Base-by-base conservation (phyloP, 2,888 invertebrate genomes). In the Hydropsyche betteni region DNA sequence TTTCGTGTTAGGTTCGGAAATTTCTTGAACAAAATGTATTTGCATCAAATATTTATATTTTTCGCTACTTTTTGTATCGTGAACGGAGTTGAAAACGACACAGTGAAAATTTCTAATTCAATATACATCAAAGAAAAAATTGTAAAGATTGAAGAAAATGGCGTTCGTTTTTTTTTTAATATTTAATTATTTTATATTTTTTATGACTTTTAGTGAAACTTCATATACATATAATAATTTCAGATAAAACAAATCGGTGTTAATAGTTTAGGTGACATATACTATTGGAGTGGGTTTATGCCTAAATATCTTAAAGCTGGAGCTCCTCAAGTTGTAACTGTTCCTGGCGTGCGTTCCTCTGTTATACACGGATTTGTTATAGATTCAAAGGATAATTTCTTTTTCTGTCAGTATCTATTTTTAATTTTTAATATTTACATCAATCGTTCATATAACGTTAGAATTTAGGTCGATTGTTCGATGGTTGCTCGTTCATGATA, bases 51-150 rank as follows among this genome's bases (percentile, higher is more conserved):
- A 44, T 44, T 44, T 10, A 44, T 44, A 44, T 44, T 44, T 8
- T 44, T 44, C 3, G 6, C 10, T 8, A 8, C 6, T 44, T 44
- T 44, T 44, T 10, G 10, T 8, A 8, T 44, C 10, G 44, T 44
- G 10, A 8, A 44, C 10, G 6, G 44, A 8, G 44, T 10, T 44
- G 44, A 44, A 44, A 16, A 16, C 8, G 58, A 58, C n/a, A 24
- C 24, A 8, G 58, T 58, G 5, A 3, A 68, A 68, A 68, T 68
- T 10, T 33, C 34, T n/a, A 38, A 38, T n/a, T 36, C 68, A 34
- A 68, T 68, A 1, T 34, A 68, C 14, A 68, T 34, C 36, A 68
- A 68, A 68, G 68, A 68, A 38, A 68, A 14, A 38, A 68, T 68
- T n/a, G 68, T 2, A 4, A 12, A 10, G 34, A n/a, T 34, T 14